Evolutionary conservation across 2,888 invertebrate species (phyloP), one percentile per base, ranked within the genome.

Genomic region (Muschampia plurimacula): DNA sequence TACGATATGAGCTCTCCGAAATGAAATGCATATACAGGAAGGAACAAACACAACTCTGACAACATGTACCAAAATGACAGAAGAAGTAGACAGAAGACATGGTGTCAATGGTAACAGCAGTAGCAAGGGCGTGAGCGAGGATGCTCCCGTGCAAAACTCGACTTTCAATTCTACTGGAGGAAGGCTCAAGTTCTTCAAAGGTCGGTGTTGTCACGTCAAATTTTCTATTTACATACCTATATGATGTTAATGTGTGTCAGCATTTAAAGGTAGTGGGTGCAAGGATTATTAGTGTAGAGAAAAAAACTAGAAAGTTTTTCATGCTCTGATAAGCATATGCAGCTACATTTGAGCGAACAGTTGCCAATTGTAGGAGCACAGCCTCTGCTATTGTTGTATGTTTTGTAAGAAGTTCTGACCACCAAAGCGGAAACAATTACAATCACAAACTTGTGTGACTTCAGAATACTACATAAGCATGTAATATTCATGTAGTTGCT

Each of bases 131-230:
- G 89, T 89, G 75, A 89, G 82, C 84, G 94, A 94, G 77, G 95
- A 95, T 86, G 87, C 86, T 84, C 88, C 91, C 82, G 94, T 93
- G 86, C 89, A 86, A 80, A 89, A 84, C 83, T 85, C 93, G 78
- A 83, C 91, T 81, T 84, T 90, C 84, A 83, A 88, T 83, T 85
- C 94, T 77, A 95, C 96, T 86, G 97, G 97, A 81, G 97, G 97
- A 85, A 95, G 97, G 83, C 96, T 97, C 80, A 97, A 97, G 89
- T 97, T 97, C 92, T 97, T 97, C 89, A 97, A 97, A 95, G 96
- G 96, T 96, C 85, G 86, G 89, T 90, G 74, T 59, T 57, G 44
- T 55, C 74, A 39, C 44, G 59, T 60, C 49, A 39, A 46, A 52
- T 44, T 52, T 62, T 67, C 9, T 44, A 32, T 57, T 44, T 60